Evolutionary conservation across 2,113 vertebrate genomes (phyloP).

Genomic region (Thalassarche chlororhynchos): DNA sequence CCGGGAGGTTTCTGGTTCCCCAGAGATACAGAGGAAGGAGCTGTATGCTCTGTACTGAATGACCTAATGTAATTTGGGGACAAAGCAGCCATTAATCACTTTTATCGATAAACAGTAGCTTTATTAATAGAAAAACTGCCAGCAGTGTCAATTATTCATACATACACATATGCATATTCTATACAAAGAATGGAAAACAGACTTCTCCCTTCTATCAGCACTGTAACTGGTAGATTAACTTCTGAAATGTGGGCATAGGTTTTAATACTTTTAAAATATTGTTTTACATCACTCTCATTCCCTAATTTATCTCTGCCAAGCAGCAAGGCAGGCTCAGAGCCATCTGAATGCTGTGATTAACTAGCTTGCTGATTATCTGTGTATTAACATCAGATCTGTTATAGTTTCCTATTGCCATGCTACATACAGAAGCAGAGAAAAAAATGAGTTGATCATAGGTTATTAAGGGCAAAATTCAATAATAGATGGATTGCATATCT

Average conservation of each 20-base stretch:
- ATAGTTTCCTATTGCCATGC: neutral
- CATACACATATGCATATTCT: neutral
- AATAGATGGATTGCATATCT: neutral
- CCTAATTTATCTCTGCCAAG: conserved; percentile 52
- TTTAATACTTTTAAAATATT: conserved; percentile 38
- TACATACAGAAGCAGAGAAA: neutral
- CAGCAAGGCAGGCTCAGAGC: neutral
- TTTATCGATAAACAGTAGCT: conserved; percentile 5
- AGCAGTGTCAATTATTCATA: neutral
- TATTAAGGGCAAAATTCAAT: neutral
- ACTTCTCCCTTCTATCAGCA: neutral
- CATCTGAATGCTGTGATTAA: conserved; percentile 17
- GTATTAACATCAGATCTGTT: neutral
- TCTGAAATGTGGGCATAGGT: conserved; percentile 23
- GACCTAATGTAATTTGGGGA: neutral
- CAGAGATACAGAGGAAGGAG: neutral
- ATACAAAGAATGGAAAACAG: conserved; percentile 12
- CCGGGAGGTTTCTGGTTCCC: neutral
- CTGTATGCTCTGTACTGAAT: neutral
- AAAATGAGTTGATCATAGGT: neutral
- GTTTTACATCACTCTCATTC: neutral
- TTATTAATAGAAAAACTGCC: conserved; percentile 2
- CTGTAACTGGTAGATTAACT: neutral
- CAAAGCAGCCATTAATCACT: conserved; percentile 45
- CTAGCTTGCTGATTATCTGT: conserved; percentile 2